Base-by-base conservation (phyloP, 2,113 vertebrate genomes). In the Lagopus muta region DNA sequence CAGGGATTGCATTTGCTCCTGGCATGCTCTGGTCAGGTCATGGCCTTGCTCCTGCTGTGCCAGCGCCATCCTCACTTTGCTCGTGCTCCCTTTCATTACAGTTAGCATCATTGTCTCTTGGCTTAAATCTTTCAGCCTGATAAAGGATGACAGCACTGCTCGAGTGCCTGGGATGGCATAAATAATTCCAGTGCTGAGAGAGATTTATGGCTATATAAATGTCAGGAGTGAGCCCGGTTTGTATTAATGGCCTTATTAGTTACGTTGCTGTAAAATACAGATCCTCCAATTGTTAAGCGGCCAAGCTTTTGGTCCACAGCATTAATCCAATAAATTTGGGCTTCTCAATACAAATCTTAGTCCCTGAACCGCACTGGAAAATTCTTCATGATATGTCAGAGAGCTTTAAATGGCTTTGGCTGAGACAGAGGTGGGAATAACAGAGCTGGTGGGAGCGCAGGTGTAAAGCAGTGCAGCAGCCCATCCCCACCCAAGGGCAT, bases 171-270 rank as follows among this genome's bases (percentile, higher is more conserved):
- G 86, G 85, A 82, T 75, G 57, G 88, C 94, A 90, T 96, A 97
- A 97, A 97, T 96, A 97, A 97, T 97, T 97, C 92, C 57, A 2
- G 89, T 34, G 85, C 92, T 82, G 92, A 95, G 90, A 88, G 45
- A 98, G 97, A 98, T 98, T 98, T 97, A 98, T 87, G 89, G 95
- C 69, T 92, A 95, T 96, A 97, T 96, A 97, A 97, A 97, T 93
- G 97, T 94, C 96, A 97, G 93, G 40, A 83, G 96, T 82, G 94
- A 97, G 95, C 96, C 92, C 94, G 28, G 96, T 97, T 97, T 94
- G 96, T 98, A 97, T 98, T 98, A 98, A 98, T 97, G 96, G 97
- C 96, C 97, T 97, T 98, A 98, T 98, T 97, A 98, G 97, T 97
- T 97, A 97, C 96, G 94, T 97, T 97, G 97, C 96, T 96, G 93